phyloP scores from a whole-genome alignment of 2,888 invertebrate species.

The Sinodicranocentrus sp. region DNA sequence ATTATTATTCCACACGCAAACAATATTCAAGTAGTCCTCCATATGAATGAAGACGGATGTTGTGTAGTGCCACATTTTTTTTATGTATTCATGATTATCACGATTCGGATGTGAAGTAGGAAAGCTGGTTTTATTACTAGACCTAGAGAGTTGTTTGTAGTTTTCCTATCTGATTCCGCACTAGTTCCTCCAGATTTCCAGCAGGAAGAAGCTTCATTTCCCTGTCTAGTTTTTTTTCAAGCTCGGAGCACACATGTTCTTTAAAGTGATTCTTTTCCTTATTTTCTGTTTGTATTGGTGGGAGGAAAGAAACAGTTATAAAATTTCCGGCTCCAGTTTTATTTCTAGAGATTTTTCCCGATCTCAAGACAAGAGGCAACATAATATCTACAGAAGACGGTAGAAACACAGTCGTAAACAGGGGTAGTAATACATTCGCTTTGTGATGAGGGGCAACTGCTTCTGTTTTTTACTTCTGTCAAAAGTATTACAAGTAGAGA shows the following conservation, averaged over 20 bases:
- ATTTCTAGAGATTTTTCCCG: constrained; percentile 16
- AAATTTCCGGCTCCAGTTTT: constrained; percentile 1
- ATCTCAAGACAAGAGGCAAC: neutral
- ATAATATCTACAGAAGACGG: neutral
- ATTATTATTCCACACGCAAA: neutral
- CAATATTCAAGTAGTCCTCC: neutral
- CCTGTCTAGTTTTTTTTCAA: neutral
- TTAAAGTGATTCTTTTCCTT: constrained; percentile 23
- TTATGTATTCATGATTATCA: constrained; percentile 8
- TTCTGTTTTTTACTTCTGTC: constrained; percentile 45
- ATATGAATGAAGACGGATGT: constrained; percentile 55
- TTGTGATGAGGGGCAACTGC: constrained; percentile 42
- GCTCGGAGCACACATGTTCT: constrained; percentile 46
- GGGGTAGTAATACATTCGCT: constrained; percentile 15
- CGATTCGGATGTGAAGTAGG: neutral
- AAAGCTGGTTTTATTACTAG: neutral
- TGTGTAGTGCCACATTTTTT: constrained; percentile 20
- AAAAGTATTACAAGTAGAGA: constrained; percentile 24
- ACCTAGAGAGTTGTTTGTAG: neutral
- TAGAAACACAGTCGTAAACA: neutral
- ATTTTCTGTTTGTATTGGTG: constrained; percentile 5
- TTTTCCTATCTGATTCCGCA: constrained; percentile 37
- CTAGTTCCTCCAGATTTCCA: constrained; percentile 42
- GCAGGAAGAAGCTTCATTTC: constrained; percentile 8
- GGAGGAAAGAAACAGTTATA: constrained; percentile 26